Evolutionary conservation across 23 tunicate genomes (phyloP).

Genomic region (Clavelina lepadiformis): DNA sequence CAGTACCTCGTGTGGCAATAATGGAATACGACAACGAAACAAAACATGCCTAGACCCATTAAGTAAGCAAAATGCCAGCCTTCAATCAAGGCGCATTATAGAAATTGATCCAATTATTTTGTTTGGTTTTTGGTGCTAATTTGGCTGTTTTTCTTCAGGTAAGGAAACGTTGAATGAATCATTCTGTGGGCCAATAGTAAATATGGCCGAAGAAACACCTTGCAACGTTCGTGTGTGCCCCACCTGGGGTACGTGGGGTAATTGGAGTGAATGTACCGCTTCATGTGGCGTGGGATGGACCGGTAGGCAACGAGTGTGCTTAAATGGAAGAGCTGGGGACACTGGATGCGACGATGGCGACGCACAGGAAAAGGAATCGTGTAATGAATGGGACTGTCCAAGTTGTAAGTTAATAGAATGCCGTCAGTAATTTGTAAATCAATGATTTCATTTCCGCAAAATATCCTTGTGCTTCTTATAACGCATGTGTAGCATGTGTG

Average conservation of each 20-base stretch:
- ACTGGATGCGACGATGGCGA: constrained; percentile 30
- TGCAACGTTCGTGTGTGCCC: constrained; percentile 36
- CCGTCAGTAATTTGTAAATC: not conserved
- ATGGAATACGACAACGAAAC: constrained; percentile 22
- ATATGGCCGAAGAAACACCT: constrained; percentile 3
- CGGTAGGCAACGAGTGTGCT: constrained; percentile 35
- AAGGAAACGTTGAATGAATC: not conserved
- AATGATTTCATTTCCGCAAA: no score
- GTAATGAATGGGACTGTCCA: constrained; percentile 59
- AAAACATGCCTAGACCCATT: constrained; percentile 28
- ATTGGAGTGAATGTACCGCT: constrained; percentile 67
- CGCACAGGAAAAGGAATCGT: constrained; percentile 1
- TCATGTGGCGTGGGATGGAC: constrained; percentile 59
- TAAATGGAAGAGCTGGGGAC: constrained; percentile 34
- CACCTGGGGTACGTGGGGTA: constrained; percentile 47
- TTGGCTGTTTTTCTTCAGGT: not conserved
- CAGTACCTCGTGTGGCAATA: constrained; percentile 47
- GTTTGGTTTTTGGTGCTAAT: no score
- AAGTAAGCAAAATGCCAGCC: no score
- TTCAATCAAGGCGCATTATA: no score
- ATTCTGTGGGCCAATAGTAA: not conserved
- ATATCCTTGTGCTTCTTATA: no score
- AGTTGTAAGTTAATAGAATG: not conserved
- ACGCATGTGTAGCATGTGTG: no score
- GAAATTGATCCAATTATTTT: no score